phyloP scores from a whole-genome alignment of 2,888 invertebrate species.

The Eretmocerus hayati region DNA sequence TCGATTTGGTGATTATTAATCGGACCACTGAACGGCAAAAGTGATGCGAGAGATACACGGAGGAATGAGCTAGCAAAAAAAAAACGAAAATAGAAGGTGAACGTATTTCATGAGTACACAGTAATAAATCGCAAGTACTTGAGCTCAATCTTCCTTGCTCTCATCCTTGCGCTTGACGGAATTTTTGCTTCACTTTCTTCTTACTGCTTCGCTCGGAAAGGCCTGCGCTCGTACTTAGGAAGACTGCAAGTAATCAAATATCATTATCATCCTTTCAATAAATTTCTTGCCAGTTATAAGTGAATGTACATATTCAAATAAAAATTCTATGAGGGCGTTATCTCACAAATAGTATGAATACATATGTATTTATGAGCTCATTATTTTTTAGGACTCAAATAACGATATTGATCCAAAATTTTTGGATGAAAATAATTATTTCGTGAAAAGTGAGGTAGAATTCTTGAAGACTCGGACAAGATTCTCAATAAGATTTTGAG shows the following conservation, averaged over 20 bases:
- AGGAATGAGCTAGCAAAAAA: conserved; percentile 8
- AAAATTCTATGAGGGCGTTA: too few species aligned
- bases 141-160: conserved; percentile 9
- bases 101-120: conserved; percentile 9
- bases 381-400: too few species aligned
- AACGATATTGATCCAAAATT: too few species aligned
- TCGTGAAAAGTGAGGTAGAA: too few species aligned
- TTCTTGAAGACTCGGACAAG: too few species aligned
- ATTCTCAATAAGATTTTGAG: too few species aligned
- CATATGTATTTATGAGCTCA: too few species aligned
- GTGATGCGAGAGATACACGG: background rate
- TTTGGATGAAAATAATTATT: too few species aligned
- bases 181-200: background rate
- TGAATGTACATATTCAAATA: too few species aligned
- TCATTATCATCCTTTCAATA: background rate
- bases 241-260: conserved; percentile 5
- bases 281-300: too few species aligned
- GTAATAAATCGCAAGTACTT: conserved; percentile 18
- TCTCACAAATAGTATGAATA: too few species aligned
- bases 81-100: conserved; percentile 14
- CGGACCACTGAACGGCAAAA: conserved; percentile 19
- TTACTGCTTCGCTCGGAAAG: background rate
- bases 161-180: background rate
- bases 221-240: background rate
- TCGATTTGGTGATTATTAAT: conserved; percentile 13